phyloP scores from a whole-genome alignment of 2,113 vertebrate species.

The Chiloscyllium plagiosum region DNA sequence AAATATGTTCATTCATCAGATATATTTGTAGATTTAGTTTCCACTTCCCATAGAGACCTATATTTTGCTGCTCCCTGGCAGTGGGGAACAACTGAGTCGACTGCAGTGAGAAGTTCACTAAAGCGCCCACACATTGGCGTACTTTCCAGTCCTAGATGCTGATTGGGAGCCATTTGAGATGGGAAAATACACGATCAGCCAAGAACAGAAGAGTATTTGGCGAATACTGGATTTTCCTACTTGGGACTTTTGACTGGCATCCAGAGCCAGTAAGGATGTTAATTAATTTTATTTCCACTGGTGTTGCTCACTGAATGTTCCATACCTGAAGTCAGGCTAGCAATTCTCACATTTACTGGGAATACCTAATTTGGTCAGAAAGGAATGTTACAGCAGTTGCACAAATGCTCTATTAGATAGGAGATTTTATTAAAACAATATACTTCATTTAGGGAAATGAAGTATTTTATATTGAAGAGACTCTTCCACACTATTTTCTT shows the following conservation, averaged over 20 bases:
- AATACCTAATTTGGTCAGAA: neutral
- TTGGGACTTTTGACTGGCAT: neutral
- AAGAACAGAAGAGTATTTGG: slow-evolving; percentile 1
- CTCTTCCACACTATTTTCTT: neutral
- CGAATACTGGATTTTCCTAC: slow-evolving; percentile 20
- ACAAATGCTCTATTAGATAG: neutral
- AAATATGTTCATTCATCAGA: neutral
- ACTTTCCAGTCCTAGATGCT: neutral
- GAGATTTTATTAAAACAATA: neutral
- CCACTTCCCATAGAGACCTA: slow-evolving; percentile 17
- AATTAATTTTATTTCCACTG: neutral
- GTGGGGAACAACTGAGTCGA: neutral
- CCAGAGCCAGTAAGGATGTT: neutral
- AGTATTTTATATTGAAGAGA: neutral
- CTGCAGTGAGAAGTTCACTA: neutral
- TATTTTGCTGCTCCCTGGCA: neutral
- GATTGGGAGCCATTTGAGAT: slow-evolving; percentile 23
- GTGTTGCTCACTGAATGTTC: neutral
- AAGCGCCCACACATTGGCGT: neutral
- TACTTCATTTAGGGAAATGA: neutral
- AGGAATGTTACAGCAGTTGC: neutral
- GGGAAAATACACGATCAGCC: slow-evolving; percentile 17
- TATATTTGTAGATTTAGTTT: slow-evolving; percentile 1
- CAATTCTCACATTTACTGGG: neutral
- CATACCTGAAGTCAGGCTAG: neutral